phyloP scores from a whole-genome alignment of 2,113 vertebrate species.

The Brienomyrus longianalis region DNA sequence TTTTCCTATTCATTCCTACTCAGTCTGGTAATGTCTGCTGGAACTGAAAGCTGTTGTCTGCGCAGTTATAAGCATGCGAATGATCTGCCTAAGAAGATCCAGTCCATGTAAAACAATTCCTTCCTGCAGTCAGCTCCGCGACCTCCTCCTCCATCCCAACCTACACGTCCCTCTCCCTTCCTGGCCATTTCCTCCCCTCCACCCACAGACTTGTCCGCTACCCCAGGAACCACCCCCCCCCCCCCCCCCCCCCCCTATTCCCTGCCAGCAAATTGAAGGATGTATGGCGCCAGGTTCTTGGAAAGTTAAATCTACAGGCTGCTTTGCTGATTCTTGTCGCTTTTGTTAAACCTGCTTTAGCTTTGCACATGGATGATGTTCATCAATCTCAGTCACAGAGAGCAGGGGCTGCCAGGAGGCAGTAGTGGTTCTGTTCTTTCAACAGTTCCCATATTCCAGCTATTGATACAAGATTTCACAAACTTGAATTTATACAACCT shows the following conservation, averaged over 20 bases:
- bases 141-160: background rate
- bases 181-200: background rate
- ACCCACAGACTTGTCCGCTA: too few relatives aligned
- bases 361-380: background rate
- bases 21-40: background rate
- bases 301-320: background rate
- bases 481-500: constrained; percentile 30
- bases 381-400: background rate
- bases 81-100: background rate
- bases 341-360: background rate
- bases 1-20: background rate
- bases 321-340: background rate
- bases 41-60: background rate
- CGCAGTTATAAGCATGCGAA: background rate
- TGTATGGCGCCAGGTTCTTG: background rate
- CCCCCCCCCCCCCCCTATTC: background rate
- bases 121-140: background rate
- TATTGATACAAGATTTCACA: constrained; percentile 33
- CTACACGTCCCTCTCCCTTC: background rate
- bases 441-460: constrained; percentile 22
- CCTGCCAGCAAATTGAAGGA: background rate
- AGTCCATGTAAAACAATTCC: background rate
- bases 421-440: background rate
- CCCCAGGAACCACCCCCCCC: too few relatives aligned
- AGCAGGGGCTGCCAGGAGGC: background rate